Base-by-base conservation (phyloP, 2,113 vertebrate genomes). In the Stomatorhinus ivindoensis region DNA sequence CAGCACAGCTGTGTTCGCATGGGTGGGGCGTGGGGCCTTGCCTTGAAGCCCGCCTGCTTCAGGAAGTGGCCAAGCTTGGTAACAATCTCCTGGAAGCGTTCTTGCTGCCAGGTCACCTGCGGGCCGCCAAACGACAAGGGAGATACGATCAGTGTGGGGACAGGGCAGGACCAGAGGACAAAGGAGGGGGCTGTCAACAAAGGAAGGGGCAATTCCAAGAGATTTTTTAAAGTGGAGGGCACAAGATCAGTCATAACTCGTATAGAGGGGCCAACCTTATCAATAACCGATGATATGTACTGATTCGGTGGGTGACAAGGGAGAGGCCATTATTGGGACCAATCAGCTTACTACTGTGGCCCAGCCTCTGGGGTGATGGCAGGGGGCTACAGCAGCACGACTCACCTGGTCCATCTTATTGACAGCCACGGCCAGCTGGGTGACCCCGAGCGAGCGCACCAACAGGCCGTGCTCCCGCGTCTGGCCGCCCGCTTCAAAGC, bases 401-500 rank as follows among this genome's bases (percentile, higher is more conserved):
- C 93, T 47, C 96, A 99, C 98, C 97, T 98, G 98, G 93, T 99
- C 98, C 98, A 99, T 99, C 94, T 99, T 99, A 95, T 99, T 99
- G 93, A 99, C 95, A 5, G 98, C 98, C 89, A 99, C 98, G 61
- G 97, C 98, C 85, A 99, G 95, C 92, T 99, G 98, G 2, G 98
- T 99, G 91, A 99, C 98, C n/a, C 98, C 98, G 7, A 99, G 97
- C 86, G 98, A 99, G 0, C 98, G 97, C 89, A 99, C 98, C 92
- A 99, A 92, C 58, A 99, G 94, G n/a, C 97, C 98, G 86, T 99
- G 98, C 90, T 99, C 98, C 91, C 98, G 95, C 65, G 98, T 99
- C 88, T 99, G 98, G 89, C 98, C 98, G 2, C 98, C 98, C 0
- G 98, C 97, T 91, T 99, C 98, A 90, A 99, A 99, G 0, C 98